phyloP scores from a whole-genome alignment of 2,797 vertebrate species.

The Parauchenoglanis ngamensis region DNA sequence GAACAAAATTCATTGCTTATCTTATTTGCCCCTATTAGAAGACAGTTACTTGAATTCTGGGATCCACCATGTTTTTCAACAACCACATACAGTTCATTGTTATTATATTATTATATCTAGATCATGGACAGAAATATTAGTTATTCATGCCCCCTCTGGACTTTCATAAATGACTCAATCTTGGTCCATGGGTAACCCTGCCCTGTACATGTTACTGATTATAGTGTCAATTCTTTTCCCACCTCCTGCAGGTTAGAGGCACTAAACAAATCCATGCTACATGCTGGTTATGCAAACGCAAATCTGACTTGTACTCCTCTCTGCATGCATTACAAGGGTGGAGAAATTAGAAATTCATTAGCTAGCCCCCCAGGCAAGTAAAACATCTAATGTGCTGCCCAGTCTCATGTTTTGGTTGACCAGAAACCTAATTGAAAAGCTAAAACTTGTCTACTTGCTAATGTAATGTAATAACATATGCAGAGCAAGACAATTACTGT shows the following conservation, averaged over 20 bases:
- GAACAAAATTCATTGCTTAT: neutral
- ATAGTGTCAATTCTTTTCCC: neutral
- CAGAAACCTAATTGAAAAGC: neutral
- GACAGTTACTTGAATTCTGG: neutral
- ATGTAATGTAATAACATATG: neutral
- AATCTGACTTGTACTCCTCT: constrained; percentile 3
- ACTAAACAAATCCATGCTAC: neutral
- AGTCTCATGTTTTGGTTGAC: neutral
- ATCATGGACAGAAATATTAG: neutral
- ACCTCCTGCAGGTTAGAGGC: neutral
- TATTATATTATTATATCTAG: neutral
- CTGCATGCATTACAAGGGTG: neutral
- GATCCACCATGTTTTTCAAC: neutral
- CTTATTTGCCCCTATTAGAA: neutral
- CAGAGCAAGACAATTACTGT: neutral
- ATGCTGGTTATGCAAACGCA: neutral
- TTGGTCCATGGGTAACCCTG: neutral
- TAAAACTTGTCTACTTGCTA: neutral
- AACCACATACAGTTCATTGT: neutral
- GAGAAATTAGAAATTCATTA: neutral
- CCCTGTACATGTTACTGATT: neutral
- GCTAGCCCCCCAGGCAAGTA: neutral
- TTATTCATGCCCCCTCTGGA: neutral
- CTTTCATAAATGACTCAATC: neutral
- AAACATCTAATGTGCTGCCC: neutral